Percentiles rank a stretch among this genome's conserved stretches.
Conservation (phyloP, 2,888 invertebrate species). For the Apotomis capreana region DNA sequence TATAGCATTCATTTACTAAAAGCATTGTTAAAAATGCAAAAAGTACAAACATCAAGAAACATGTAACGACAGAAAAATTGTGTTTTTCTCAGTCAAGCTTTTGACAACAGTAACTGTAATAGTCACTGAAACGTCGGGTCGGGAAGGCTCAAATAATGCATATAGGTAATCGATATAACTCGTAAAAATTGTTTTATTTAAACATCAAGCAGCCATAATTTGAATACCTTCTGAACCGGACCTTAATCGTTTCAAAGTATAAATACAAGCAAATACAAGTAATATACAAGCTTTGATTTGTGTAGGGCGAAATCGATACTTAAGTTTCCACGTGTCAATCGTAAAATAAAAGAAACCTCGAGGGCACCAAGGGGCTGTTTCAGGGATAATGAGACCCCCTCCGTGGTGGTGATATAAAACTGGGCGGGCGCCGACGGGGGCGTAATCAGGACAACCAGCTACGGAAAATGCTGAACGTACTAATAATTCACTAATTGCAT, state of each 20-base stretch:
- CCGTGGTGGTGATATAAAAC: constrained; percentile 52
- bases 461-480: constrained; percentile 19
- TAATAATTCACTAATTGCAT: not conserved
- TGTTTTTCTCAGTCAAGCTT: not conserved
- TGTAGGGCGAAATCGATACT: constrained; percentile 28
- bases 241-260: no score
- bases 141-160: no score
- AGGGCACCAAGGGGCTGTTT: constrained; percentile 53
- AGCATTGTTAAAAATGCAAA: no score
- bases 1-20: no score
- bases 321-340: constrained; percentile 43
- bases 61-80: not conserved
- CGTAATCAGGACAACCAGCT: constrained; percentile 43
- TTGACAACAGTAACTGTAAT: no score
- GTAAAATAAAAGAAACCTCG: constrained; percentile 38
- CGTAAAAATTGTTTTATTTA: no score
- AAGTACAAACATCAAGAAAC: no score
- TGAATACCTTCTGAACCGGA: no score
- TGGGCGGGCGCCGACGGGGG: constrained; percentile 49
- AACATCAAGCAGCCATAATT: no score
- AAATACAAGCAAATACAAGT: no score
- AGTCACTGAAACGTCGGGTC: no score
- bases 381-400: constrained; percentile 58
- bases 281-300: not conserved
- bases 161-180: no score